Percentiles rank a stretch among this genome's conserved stretches.
These are phyloP conservation scores for Bubalus kerabau DNA, from an alignment of 2,113 vertebrate species.

Conservation along the genomic window DNA sequence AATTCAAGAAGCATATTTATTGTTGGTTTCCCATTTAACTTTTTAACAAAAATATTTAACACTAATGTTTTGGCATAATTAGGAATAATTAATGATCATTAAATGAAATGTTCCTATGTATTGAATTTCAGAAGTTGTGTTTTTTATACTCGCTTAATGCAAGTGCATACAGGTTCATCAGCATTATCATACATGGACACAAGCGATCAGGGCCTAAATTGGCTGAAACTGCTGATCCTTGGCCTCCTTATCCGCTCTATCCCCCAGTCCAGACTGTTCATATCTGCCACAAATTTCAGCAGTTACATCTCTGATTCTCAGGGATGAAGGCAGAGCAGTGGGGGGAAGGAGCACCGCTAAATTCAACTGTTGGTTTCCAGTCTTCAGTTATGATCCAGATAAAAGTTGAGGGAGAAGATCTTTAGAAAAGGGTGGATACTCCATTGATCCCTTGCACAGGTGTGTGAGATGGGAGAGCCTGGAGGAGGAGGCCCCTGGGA, in stretches of 20 bases:
- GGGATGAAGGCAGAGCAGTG: background rate
- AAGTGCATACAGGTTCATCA: background rate
- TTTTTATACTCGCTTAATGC: background rate
- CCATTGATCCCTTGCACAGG: background rate
- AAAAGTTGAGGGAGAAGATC: background rate
- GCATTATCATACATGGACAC: background rate
- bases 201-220: background rate
- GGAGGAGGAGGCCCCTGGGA: background rate
- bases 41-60: conserved; percentile 31
- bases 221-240: background rate
- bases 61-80: background rate
- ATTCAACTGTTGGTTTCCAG: background rate
- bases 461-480: background rate
- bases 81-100: background rate
- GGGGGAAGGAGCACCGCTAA: background rate
- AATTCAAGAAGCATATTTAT: background rate
- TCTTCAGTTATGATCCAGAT: background rate
- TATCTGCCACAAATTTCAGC: background rate
- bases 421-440: background rate
- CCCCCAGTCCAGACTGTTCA: background rate
- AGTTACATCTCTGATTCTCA: background rate
- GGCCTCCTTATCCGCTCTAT: background rate
- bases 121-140: background rate
- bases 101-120: background rate
- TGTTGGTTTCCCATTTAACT: conserved; percentile 7